These are phyloP conservation scores for Rhopalosiphum padi DNA, from an alignment of 1,140 invertebrate genomes.

Conservation along the genomic window DNA sequence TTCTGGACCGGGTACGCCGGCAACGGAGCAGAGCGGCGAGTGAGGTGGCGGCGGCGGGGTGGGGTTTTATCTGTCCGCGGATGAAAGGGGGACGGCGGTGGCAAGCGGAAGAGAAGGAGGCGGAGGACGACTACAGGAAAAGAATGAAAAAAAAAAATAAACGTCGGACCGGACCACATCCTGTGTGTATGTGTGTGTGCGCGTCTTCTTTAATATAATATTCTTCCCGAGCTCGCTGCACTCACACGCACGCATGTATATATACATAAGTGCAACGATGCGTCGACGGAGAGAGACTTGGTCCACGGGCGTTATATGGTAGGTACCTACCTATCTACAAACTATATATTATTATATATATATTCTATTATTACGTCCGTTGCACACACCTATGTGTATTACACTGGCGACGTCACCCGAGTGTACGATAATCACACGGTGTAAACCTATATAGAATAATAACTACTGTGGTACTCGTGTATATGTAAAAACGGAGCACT, in stretches of 20 bases:
- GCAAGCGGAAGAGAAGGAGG: neutral
- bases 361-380: neutral
- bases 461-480: neutral
- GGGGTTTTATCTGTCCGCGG: conserved; percentile 45
- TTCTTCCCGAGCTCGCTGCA: neutral
- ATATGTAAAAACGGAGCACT: conserved; percentile 19
- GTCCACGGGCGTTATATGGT: conserved; percentile 36
- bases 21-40: neutral
- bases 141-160: neutral
- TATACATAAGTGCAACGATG: conserved; percentile 41
- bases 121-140: neutral
- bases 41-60: no score
- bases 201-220: conserved; percentile 19
- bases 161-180: conserved; percentile 54
- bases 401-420: conserved; percentile 41
- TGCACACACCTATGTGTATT: neutral
- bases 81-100: neutral
- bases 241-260: neutral
- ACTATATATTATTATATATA: neutral
- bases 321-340: neutral
- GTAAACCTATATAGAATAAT: neutral
- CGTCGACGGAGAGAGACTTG: conserved; percentile 40
- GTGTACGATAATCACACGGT: conserved; percentile 47
- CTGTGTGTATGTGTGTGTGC: conserved; percentile 22
- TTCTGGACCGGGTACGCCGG: conserved; percentile 43